Percentiles rank a stretch among this genome's conserved stretches.
Conservation (phyloP, 1,140 invertebrate genomes). For the Brachionus plicatilis region DNA sequence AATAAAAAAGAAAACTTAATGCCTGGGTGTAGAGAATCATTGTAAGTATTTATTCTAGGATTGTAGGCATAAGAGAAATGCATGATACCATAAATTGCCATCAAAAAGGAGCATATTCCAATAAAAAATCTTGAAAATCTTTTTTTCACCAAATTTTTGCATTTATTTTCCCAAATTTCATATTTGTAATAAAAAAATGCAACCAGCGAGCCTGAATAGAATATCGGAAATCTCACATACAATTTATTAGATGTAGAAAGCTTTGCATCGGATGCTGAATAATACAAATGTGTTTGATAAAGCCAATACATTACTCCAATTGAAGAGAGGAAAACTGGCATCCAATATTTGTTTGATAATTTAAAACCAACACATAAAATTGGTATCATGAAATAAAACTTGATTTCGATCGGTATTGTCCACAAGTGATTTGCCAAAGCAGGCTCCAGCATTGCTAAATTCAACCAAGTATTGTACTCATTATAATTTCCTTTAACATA, state of each 20-base stretch:
- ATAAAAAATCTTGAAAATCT: background rate
- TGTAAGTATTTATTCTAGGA: background rate
- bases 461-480: background rate
- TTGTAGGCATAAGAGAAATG: background rate
- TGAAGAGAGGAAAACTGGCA: background rate
- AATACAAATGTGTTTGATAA: background rate
- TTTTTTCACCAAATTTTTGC: background rate
- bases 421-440: background rate
- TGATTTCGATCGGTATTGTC: background rate
- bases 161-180: background rate
- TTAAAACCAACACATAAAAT: background rate
- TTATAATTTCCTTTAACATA: background rate
- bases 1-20: background rate
- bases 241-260: background rate
- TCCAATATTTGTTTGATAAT: background rate
- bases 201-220: background rate
- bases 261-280: background rate
- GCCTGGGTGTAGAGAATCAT: background rate
- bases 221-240: slow-evolving; percentile 3
- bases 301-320: background rate
- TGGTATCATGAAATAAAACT: slow-evolving; percentile 2
- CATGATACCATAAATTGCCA: background rate
- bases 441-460: background rate
- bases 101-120: background rate
- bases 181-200: background rate